A percentile compares a stretch with the other conserved stretches of the same genome.
Evolutionary conservation across 2,888 invertebrate species (phyloP).

Genomic region (Amblyjoppa fuscipennis): DNA sequence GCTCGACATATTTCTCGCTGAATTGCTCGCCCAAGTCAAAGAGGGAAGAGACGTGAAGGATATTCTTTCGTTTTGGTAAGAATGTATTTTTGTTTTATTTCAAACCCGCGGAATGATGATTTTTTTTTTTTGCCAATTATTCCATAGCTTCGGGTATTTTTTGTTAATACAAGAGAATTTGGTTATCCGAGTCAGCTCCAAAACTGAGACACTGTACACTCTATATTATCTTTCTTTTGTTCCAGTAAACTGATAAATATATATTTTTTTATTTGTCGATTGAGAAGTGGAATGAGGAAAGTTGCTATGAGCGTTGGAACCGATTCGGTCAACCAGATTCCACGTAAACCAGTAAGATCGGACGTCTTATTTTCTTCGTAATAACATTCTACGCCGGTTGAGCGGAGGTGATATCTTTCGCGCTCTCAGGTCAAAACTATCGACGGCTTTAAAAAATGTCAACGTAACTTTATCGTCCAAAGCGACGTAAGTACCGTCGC

Average conservation of each 20-base stretch:
- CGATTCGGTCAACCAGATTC: no score
- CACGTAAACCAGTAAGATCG: no score
- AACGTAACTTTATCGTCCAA: no score
- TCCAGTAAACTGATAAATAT: background rate
- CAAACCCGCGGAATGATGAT: background rate
- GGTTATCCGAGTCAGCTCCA: background rate
- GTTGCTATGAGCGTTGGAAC: no score
- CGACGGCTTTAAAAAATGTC: no score
- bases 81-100: constrained; percentile 48
- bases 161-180: background rate
- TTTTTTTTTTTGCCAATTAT: background rate
- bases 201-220: background rate
- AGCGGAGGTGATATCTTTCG: no score
- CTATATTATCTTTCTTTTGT: no score
- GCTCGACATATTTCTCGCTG: constrained; percentile 89
- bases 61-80: constrained; percentile 88
- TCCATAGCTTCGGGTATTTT: background rate
- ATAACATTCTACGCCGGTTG: no score
- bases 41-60: constrained; percentile 87
- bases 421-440: no score
- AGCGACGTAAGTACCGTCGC: no score
- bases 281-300: background rate
- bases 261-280: background rate
- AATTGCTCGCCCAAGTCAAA: constrained; percentile 87
- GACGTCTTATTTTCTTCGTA: no score